These are phyloP conservation scores for Conus ventricosus DNA, from an alignment of 1,140 invertebrate species.

Conservation along the genomic window DNA sequence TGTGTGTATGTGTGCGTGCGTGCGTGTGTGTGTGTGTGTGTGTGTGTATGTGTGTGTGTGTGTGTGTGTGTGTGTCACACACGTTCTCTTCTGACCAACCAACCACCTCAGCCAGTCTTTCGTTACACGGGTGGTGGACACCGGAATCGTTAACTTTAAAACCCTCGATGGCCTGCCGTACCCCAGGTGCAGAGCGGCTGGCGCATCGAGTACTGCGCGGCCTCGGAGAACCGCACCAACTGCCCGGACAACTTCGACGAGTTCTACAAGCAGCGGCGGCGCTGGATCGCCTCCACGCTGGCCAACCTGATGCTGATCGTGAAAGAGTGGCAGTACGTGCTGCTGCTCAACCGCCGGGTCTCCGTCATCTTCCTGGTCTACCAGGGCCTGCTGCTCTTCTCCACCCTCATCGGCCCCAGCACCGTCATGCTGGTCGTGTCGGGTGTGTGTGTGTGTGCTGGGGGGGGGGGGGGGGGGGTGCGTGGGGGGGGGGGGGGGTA, in stretches of 20 bases:
- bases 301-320: constrained; percentile 80
- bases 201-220: constrained; percentile 81
- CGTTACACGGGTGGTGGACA: too few species aligned
- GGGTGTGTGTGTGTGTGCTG: constrained; percentile 69
- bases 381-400: constrained; percentile 73
- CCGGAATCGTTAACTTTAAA: too few species aligned
- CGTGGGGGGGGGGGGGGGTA: not conserved
- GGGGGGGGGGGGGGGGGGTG: not conserved
- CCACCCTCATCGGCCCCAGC: constrained; percentile 80
- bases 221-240: constrained; percentile 80
- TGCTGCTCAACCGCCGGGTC: constrained; percentile 77
- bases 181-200: constrained; percentile 80
- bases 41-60: not conserved
- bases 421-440: constrained; percentile 81
- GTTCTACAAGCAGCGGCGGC: constrained; percentile 80
- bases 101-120: too few species aligned
- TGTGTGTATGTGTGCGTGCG: not conserved
- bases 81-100: too few species aligned
- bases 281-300: constrained; percentile 82
- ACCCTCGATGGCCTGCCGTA: not conserved
- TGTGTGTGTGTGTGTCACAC: not conserved
- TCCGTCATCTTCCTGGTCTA: constrained; percentile 67
- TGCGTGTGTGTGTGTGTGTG: not conserved
- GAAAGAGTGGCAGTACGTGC: constrained; percentile 65
- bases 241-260: constrained; percentile 80